Evolutionary conservation across 2,888 invertebrate species (phyloP), one percentile per base, ranked within the genome.

Genomic region (Drosophila koepferae): DNA sequence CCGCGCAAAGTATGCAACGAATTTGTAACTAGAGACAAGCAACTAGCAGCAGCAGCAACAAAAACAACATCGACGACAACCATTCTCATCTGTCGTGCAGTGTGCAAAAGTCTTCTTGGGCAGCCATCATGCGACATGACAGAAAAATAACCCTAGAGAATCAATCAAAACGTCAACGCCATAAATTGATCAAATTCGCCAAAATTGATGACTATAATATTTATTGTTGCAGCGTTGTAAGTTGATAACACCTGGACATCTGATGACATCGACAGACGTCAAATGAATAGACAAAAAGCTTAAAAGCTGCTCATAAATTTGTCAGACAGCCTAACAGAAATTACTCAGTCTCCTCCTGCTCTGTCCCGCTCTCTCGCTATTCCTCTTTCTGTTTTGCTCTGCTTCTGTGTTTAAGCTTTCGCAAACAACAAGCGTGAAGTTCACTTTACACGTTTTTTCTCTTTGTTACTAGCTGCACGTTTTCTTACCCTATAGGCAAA

Each of bases 101-200:
- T 80, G 77, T 28, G 76, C 80, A 80, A 80, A 68, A 75, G 18
- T 20, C 18, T 36, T 28, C 28, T 62, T 61, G 28, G 56, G 20
- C 16, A 56, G 41, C 8, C 61, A 44, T 64, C 46, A 65, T 38
- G 49, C 20, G 20, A 63, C 16, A 48, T 72, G 77, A 67, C 78
- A 77, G n/a, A 72, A 74, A 74, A 71, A 72, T 82, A 68, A 73
- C 74, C 66, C 70, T 73, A 60, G 43, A 63, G 20, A 59, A 81
- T 81, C 77, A 81, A 87, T 84, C 89, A 82, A 73, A 56, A 12
- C 43, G 74, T 64, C 78, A 80, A 56, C 16, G 31, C 49, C 72
- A 72, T 83, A 86, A 73, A 85, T 79, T 71, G 61, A 78, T 86
- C 75, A 74, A 60, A 10, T n/a, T 31, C 31, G 14, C 18, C 56